Conservation (phyloP, 35 echinoderm and acorn worm species). For the Eucidaris tribuloides region DNA sequence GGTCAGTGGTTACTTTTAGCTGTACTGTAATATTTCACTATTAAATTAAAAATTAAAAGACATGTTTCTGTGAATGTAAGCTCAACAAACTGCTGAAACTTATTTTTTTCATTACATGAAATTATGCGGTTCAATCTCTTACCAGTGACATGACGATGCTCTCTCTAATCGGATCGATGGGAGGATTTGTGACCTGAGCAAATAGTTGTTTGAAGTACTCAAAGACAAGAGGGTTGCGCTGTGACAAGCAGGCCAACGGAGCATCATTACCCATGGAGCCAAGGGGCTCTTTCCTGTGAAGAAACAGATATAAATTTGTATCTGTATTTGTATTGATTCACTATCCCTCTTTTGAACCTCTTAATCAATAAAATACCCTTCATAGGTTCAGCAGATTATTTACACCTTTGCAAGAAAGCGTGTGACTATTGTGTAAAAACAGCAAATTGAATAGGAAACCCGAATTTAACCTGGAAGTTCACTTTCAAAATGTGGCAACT, state of each 20-base stretch:
- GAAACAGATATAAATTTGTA: neutral
- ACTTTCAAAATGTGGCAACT: no score
- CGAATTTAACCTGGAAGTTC: no score
- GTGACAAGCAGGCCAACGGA: conserved; percentile 87
- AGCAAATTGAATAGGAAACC: no score
- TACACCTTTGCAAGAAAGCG: neutral
- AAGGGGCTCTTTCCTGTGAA: conserved; percentile 84
- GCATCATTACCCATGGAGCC: conserved; percentile 98
- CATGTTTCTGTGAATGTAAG: no score
- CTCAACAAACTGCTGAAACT: no score
- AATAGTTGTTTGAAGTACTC: conserved; percentile 99
- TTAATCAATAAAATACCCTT: no score
- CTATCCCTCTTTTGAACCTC: neutral
- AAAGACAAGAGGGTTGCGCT: conserved; percentile 84
- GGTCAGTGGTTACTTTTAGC: no score
- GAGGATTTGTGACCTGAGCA: conserved; percentile 98
- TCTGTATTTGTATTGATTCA: neutral
- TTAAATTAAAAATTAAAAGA: no score
- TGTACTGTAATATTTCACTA: no score
- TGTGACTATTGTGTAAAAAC: no score
- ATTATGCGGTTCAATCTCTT: no score
- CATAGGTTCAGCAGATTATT: neutral
- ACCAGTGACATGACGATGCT: conserved; percentile 99
- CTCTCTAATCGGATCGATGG: conserved; percentile 94
- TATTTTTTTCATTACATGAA: no score